Evolutionary conservation across 1,140 invertebrate genomes (phyloP).

Genomic region (Pentalonia nigronervosa): DNA sequence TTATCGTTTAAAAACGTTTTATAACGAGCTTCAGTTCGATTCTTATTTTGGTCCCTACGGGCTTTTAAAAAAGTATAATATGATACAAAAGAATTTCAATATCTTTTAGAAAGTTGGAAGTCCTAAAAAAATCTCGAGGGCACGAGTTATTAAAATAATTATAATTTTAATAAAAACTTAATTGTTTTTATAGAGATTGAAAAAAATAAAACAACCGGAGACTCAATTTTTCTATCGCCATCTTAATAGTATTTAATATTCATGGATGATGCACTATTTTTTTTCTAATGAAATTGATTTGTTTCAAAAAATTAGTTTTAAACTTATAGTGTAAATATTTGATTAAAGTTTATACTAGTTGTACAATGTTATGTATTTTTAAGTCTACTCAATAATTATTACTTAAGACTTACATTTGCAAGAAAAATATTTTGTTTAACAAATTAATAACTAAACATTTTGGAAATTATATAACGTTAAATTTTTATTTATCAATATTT

Average conservation of each 20-base stretch:
- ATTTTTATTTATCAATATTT: too few species aligned
- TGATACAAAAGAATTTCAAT: slow-evolving; percentile 53
- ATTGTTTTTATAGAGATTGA: not conserved
- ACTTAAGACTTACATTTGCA: not conserved
- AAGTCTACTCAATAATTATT: not conserved
- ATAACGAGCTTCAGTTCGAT: slow-evolving; percentile 35
- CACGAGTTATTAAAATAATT: slow-evolving; percentile 50
- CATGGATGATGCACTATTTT: not conserved
- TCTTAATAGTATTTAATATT: not conserved
- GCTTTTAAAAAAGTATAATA: slow-evolving; percentile 40
- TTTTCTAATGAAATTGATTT: not conserved
- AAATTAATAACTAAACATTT: not conserved
- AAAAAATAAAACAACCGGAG: not conserved
- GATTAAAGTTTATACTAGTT: not conserved
- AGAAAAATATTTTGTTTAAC: not conserved
- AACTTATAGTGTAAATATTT: not conserved
- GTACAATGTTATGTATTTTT: not conserved
- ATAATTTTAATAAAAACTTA: slow-evolving; percentile 44
- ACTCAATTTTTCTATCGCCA: not conserved
- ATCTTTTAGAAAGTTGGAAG: not conserved
- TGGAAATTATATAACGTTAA: too few species aligned
- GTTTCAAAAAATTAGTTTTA: not conserved
- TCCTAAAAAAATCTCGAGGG: not conserved
- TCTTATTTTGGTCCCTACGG: slow-evolving; percentile 23
- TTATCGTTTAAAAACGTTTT: slow-evolving; percentile 49